Evolutionary conservation across 2,797 vertebrate species (phyloP), one percentile per base, ranked within the genome.

Genomic region (Sorex maritimensis): DNA sequence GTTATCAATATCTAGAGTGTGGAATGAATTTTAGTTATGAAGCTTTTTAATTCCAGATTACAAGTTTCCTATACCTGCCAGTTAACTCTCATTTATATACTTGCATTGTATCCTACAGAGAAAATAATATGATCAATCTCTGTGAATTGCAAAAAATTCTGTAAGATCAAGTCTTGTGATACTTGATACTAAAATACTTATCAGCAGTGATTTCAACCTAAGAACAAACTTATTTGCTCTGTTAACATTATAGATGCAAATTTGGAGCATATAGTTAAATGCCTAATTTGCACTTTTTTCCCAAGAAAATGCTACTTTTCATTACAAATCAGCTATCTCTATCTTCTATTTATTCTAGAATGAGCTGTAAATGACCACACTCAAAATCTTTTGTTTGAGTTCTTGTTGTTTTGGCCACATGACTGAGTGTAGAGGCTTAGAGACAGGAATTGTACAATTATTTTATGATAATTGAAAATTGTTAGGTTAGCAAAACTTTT

Each of bases 401-500:
- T 52, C 72, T 86, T 86, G 28, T 68, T 92, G 38, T 80, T 81
- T 91, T 79, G 67, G 15, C 5, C 21, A 46, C 1, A 17, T 55
- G 52, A 55, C 30, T 75, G 41, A 88, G 15, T 58, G 9, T 93
- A 69, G 28, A 95, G 8, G 7, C 30, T 1, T 71, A 38, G 17
- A 41, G 17, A 49, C 38, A 84, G 74, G 61, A 74, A n/a, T 30
- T 38, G 21, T 41, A 41, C 9, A 68, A 46, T 82, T 72, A 38
- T 81, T 93, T 94, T 84, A 30, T 65, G 4, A 38, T 80, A 87
- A 83, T 86, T 79, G 74, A 1, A 92, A 46, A 67, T 58, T 61
- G 14, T 74, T 86, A 79, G 74, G 52, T 15, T 73, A 55, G 52
- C 26, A 78, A 38, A 82, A 73, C 81, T 91, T 82, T 83, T 26